phyloP scores from a whole-genome alignment of 2,888 invertebrate species.

The Nomada lathburiana region DNA sequence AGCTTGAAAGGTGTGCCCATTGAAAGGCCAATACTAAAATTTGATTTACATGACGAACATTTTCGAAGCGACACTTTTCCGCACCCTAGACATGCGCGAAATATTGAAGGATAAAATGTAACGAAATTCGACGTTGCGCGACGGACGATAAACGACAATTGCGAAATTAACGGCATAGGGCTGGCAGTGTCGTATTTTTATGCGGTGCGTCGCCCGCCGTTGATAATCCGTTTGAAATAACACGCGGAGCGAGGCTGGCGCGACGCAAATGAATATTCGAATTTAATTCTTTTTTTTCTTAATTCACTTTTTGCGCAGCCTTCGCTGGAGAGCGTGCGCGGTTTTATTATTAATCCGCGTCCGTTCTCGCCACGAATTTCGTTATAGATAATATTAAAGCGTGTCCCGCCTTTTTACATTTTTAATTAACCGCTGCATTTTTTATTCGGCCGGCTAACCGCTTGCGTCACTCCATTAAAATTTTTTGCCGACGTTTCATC shows the following conservation, averaged over 20 bases:
- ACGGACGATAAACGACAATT: conserved; percentile 1
- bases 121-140: neutral
- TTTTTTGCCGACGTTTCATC: conserved; percentile 1
- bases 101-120: neutral
- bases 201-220: neutral
- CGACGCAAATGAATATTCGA: conserved; percentile 61
- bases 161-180: neutral
- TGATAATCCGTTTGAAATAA: conserved; percentile 55
- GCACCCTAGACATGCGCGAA: no score
- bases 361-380: conserved; percentile 46
- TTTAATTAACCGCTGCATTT: conserved; percentile 58
- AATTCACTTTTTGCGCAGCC: conserved; percentile 20
- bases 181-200: conserved; percentile 6
- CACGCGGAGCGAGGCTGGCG: neutral
- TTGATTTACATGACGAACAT: neutral
- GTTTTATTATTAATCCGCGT: conserved; percentile 64
- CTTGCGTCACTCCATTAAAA: conserved; percentile 50
- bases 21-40: conserved; percentile 4
- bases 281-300: conserved; percentile 55
- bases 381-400: conserved; percentile 58
- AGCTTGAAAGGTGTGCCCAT: neutral
- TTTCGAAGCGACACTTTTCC: neutral
- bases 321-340: neutral
- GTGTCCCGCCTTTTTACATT: conserved; percentile 45
- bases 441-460: conserved; percentile 19